phyloP scores from a whole-genome alignment of 35 echinoderm and acorn worm species.

The Antedon bifida region DNA sequence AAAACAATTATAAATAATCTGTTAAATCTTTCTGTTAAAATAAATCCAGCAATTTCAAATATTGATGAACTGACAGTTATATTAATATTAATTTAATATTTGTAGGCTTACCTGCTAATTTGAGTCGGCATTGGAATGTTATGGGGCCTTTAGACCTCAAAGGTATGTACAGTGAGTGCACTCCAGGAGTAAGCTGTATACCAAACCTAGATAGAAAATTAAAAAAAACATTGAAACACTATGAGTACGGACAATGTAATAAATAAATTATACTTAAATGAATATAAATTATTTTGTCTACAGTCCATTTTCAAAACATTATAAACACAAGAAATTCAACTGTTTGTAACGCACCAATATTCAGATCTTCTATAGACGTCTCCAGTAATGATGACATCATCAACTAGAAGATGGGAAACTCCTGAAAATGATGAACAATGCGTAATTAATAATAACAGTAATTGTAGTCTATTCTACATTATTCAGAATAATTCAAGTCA shows the following conservation, averaged over 20 bases:
- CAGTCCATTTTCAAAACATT: too few relatives aligned
- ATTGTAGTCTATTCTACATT: too few relatives aligned
- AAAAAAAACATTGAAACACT: background rate
- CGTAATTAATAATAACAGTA: background rate
- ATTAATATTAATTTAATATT: too few relatives aligned
- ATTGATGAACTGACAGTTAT: too few relatives aligned
- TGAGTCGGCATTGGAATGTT: slow-evolving; percentile 26
- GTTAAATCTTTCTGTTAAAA: too few relatives aligned
- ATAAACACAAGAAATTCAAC: too few relatives aligned
- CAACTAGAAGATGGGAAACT: slow-evolving; percentile 52
- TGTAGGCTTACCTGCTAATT: slow-evolving; percentile 40
- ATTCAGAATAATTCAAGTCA: too few relatives aligned
- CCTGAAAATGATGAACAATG: slow-evolving; percentile 32
- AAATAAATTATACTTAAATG: too few relatives aligned
- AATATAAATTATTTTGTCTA: too few relatives aligned
- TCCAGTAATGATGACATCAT: slow-evolving; percentile 48
- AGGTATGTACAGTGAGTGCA: slow-evolving; percentile 64
- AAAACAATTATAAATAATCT: too few relatives aligned
- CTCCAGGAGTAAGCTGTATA: slow-evolving; percentile 47
- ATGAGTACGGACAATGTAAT: too few relatives aligned
- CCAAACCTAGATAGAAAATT: slow-evolving; percentile 31
- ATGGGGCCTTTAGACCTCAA: slow-evolving; percentile 53
- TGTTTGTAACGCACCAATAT: slow-evolving; percentile 42
- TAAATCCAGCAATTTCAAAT: too few relatives aligned
- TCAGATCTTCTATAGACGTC: slow-evolving; percentile 72